Base-by-base conservation (phyloP, 2,888 invertebrate species). In the Philopedon plagiatum region DNA sequence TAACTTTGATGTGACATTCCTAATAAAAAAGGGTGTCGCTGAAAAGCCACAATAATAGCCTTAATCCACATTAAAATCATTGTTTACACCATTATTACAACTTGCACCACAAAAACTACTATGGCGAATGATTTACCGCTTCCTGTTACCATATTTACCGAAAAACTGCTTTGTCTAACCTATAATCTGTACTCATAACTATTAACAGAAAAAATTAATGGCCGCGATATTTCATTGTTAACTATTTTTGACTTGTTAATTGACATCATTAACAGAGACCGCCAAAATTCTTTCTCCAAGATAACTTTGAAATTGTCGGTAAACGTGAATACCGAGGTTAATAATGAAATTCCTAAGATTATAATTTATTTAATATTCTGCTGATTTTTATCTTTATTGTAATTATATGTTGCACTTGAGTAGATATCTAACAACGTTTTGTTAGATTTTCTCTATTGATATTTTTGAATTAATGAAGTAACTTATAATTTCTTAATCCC, bases 371-470 rank as follows among this genome's bases (percentile, higher is more conserved):
- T 26, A 15, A 54, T 54, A 29, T 18, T 54, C 29, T 3, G 29
- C 18, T 15, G 51, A 54, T 54, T 26, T 29, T 54, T n/a, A 54
- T 54, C 51, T 29, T 29, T 54, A 54, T 29, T 54, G 51, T 54
- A 54, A 54, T 54, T 29, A 54, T 26, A 49, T 54, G 29, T 29
- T 54, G 15, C 9, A 18, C 8, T 29, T 29, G 18, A 54, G 29
- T 18, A 54, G 29, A 26, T 29, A 29, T 15, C 18, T 54, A 23
- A 8, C 7, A 26, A 26, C 19, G 15, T 5, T 18, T 54, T 15
- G 9, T 13, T 18, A 54, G 23, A 29, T 54, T 54, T 54, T 1
- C 5, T 54, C n/a, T 46, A 21, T n/a, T 11, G 21, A 19, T 21
- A 46, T 23, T 46, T n/a, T 19, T 46, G 15, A 39, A 39, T 37